Evolutionary conservation across 2,888 invertebrate genomes (phyloP).

Genomic region (Helobdella robusta): DNA sequence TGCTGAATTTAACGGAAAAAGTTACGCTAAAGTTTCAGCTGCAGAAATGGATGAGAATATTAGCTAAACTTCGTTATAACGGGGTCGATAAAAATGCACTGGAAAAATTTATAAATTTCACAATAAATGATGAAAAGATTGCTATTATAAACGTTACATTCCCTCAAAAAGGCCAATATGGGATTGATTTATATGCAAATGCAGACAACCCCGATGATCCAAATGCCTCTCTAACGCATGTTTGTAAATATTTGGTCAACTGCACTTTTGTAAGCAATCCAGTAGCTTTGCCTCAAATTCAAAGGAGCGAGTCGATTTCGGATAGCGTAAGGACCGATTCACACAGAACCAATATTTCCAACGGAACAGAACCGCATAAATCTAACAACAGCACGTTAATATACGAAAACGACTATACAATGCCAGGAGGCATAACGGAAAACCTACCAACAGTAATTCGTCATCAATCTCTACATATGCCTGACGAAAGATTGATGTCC

Average conservation of each 20-base stretch:
- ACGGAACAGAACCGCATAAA: too few species aligned
- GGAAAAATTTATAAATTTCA: conserved; percentile 74
- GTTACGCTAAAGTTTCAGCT: conserved; percentile 80
- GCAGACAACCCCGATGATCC: conserved; percentile 55
- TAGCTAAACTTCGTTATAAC: conserved; percentile 68
- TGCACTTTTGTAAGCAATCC: conserved; percentile 38
- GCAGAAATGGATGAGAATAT: conserved; percentile 37
- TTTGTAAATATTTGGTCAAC: conserved; percentile 97
- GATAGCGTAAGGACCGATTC: conserved; percentile 42
- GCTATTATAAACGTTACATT: conserved; percentile 67
- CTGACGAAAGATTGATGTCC: too few species aligned
- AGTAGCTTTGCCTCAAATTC: conserved; percentile 34
- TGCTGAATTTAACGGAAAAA: conserved; percentile 63
- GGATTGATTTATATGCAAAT: conserved; percentile 89
- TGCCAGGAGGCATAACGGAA: background rate
- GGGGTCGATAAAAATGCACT: conserved; percentile 87
- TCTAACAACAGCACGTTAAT: too few species aligned
- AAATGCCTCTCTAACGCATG: conserved; percentile 66
- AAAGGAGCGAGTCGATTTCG: conserved; percentile 39
- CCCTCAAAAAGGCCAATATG: conserved; percentile 75
- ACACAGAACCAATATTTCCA: conserved; percentile 38
- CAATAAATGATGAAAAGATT: conserved; percentile 65
- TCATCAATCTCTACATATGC: too few species aligned
- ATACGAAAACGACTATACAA: conserved; percentile 3
- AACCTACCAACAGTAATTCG: too few species aligned